A percentile compares a stretch with the other conserved stretches of the same genome.
Evolutionary conservation across 1,140 invertebrate species (phyloP).

Genomic region (Caenorhabditis tropicalis): DNA sequence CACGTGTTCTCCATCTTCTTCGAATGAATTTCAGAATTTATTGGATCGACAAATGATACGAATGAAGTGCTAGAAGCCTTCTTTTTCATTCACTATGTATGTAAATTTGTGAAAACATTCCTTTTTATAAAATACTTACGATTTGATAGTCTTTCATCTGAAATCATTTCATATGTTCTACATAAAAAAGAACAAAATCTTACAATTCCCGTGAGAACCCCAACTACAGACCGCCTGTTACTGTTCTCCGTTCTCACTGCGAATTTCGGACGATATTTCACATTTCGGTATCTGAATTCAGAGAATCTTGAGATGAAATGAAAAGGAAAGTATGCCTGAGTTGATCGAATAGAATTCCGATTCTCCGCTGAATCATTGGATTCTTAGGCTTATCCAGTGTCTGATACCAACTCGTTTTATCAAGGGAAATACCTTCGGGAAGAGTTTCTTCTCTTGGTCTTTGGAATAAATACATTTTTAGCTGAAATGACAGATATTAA

Average conservation of each 20-base stretch:
- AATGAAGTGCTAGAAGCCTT: not conserved
- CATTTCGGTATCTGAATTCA: not conserved
- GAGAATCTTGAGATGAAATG: no score
- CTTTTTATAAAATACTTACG: no score
- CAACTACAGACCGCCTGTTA: not conserved
- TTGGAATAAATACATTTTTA: not conserved
- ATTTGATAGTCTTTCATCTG: not conserved
- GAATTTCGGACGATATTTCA: not conserved
- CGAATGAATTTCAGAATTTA: not conserved
- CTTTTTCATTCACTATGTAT: not conserved
- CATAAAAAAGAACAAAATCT: no score
- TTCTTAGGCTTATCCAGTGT: not conserved
- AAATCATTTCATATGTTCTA: not conserved
- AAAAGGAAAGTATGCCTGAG: not conserved
- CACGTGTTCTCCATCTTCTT: not conserved
- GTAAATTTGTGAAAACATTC: not conserved
- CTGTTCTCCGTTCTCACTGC: not conserved
- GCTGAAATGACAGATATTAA: not conserved
- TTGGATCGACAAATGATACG: slow-evolving; percentile 34
- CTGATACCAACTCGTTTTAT: not conserved
- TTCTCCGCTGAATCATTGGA: not conserved
- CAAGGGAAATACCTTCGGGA: no score
- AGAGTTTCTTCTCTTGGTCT: no score
- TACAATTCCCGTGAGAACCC: not conserved
- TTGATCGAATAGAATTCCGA: not conserved